phyloP scores from a whole-genome alignment of 2,113 vertebrate species.

The Tachycineta bicolor region DNA sequence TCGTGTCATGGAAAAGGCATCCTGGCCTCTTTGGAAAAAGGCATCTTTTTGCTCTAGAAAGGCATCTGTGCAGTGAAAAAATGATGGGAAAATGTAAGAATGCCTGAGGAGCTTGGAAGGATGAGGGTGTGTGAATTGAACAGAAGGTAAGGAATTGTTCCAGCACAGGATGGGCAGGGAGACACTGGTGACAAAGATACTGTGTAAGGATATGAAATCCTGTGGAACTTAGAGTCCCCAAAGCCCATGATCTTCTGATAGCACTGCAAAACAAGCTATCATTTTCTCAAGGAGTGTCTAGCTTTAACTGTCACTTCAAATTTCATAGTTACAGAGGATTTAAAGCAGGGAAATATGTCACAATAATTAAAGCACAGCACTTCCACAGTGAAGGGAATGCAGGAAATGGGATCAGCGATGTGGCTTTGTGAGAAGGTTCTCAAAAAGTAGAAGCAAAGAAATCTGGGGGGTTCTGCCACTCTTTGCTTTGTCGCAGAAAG shows the following conservation, averaged over 20 bases:
- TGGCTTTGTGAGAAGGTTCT: neutral
- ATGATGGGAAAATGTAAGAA: neutral
- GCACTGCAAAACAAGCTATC: neutral
- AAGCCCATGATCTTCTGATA: neutral
- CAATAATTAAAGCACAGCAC: neutral
- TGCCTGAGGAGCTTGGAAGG: neutral
- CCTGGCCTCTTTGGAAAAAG: neutral
- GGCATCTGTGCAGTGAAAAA: neutral
- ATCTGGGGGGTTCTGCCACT: neutral
- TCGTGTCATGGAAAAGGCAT: neutral
- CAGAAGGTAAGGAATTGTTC: neutral
- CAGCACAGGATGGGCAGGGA: neutral
- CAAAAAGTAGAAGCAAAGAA: neutral
- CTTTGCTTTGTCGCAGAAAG: neutral
- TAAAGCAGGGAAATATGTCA: neutral
- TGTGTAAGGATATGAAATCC: neutral
- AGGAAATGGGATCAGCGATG: neutral
- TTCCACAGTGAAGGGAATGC: neutral
- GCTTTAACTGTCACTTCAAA: neutral
- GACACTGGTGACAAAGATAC: neutral
- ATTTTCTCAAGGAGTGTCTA: neutral
- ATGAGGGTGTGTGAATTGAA: neutral
- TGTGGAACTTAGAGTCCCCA: neutral
- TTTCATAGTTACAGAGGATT: neutral
- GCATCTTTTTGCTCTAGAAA: neutral